These are phyloP conservation scores for Agapetus fuscipes DNA, from an alignment of 2,888 invertebrate genomes.

Conservation along the genomic window DNA sequence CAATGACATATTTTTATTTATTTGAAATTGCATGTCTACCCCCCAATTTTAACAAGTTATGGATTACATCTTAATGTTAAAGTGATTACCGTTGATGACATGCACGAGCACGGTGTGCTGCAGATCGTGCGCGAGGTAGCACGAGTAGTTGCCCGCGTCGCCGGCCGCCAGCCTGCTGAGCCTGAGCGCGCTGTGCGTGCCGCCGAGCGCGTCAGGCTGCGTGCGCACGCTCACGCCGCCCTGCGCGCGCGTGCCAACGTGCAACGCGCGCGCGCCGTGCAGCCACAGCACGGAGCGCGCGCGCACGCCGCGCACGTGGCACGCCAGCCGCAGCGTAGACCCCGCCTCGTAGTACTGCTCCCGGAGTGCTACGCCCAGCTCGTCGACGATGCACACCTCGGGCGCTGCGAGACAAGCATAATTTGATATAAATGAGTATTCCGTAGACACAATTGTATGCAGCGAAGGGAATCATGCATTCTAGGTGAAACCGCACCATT, in stretches of 20 bases:
- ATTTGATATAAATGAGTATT: no score
- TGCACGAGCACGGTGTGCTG: constrained; percentile 59
- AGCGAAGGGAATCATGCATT: constrained; percentile 17
- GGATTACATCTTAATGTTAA: no score
- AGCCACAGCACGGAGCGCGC: constrained; percentile 51
- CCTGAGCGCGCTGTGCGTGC: constrained; percentile 40
- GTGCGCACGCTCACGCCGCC: constrained; percentile 52
- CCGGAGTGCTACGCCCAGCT: constrained; percentile 51
- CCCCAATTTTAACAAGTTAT: background rate
- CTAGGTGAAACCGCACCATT: no score
- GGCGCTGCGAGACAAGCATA: constrained; percentile 44
- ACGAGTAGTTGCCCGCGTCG: constrained; percentile 64
- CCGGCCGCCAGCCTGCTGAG: constrained; percentile 40
- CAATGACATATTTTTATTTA: no score
- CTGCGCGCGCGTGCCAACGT: constrained; percentile 46
- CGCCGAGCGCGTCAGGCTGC: constrained; percentile 34
- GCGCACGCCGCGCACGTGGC: constrained; percentile 40
- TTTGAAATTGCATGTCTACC: background rate
- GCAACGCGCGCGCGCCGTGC: constrained; percentile 51
- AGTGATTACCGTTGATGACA: constrained; percentile 61
- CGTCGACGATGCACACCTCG: constrained; percentile 59
- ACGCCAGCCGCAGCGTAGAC: constrained; percentile 56
- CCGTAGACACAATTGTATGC: no score
- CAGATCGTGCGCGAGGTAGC: constrained; percentile 55
- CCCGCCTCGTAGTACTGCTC: constrained; percentile 61